A percentile compares a stretch with the other conserved stretches of the same genome.
Conservation (phyloP, 1,140 invertebrate genomes). For the Matsumurasca onukii region DNA sequence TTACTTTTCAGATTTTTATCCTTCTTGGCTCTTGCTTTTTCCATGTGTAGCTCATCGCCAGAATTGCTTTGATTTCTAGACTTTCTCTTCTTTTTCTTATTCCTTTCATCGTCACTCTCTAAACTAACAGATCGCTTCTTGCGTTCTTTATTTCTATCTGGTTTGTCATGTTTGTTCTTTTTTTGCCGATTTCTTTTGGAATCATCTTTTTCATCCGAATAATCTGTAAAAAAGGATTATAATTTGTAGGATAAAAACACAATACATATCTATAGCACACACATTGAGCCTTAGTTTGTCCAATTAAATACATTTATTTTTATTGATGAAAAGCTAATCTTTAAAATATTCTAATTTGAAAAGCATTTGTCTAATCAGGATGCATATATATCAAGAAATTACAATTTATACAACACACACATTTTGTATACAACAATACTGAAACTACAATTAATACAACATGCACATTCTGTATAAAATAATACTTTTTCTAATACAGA, state of each 20-base stretch:
- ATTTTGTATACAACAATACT: too few species aligned
- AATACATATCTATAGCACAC: background rate
- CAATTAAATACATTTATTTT: background rate
- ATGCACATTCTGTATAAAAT: too few species aligned
- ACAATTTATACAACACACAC: too few species aligned
- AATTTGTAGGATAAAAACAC: background rate
- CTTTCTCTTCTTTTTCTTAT: slow-evolving; percentile 21
- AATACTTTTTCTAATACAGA: too few species aligned
- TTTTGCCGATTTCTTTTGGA: background rate
- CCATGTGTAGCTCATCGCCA: slow-evolving; percentile 19
- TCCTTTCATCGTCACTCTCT: slow-evolving; percentile 31
- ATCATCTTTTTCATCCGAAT: background rate
- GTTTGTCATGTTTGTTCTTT: slow-evolving; percentile 23
- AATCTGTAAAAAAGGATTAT: slow-evolving; percentile 2
- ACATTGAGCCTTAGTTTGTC: background rate
- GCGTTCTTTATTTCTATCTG: slow-evolving; percentile 10
- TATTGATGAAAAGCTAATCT: background rate
- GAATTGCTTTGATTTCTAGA: slow-evolving; percentile 31
- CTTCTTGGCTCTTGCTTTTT: slow-evolving; percentile 24
- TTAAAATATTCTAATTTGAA: background rate
- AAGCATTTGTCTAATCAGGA: background rate
- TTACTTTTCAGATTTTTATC: slow-evolving; percentile 29
- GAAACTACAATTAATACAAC: too few species aligned
- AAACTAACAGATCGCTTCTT: slow-evolving; percentile 24
- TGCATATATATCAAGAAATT: background rate